phyloP scores from a whole-genome alignment of 1,140 invertebrate species.

The Cyclargus thomasi region DNA sequence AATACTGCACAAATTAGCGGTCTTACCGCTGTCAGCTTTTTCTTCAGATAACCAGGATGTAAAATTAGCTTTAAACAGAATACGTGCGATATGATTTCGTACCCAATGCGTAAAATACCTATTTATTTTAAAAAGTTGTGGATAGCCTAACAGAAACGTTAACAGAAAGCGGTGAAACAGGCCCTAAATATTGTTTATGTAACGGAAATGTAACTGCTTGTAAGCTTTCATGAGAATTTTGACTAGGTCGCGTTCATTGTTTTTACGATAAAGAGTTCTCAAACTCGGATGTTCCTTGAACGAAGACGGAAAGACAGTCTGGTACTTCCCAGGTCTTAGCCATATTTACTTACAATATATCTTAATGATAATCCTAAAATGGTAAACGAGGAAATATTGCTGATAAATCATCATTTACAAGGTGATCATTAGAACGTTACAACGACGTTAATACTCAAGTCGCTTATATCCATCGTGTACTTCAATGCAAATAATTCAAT shows the following conservation, averaged over 20 bases:
- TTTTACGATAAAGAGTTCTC: not conserved
- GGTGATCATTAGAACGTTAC: conserved; percentile 30
- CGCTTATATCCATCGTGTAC: not conserved
- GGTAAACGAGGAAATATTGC: conserved; percentile 30
- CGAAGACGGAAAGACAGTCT: not conserved
- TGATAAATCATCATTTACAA: conserved; percentile 27
- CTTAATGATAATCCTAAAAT: conserved; percentile 13
- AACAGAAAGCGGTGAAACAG: no score
- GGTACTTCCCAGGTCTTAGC: not conserved
- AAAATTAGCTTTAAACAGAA: no score
- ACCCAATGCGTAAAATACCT: no score
- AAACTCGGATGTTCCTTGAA: conserved; percentile 2
- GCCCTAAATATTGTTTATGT: not conserved
- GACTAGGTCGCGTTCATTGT: not conserved
- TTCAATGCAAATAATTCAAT: not conserved
- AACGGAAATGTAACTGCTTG: not conserved
- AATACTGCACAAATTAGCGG: no score
- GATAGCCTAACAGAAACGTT: no score
- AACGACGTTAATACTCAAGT: conserved; percentile 30
- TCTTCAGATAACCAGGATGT: no score
- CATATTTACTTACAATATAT: conserved; percentile 6
- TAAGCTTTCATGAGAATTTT: not conserved
- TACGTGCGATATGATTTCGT: no score
- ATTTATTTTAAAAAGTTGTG: no score
- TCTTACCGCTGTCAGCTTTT: no score